phyloP scores from a whole-genome alignment of 1,140 invertebrate species.

The Melanaphis sacchari region DNA sequence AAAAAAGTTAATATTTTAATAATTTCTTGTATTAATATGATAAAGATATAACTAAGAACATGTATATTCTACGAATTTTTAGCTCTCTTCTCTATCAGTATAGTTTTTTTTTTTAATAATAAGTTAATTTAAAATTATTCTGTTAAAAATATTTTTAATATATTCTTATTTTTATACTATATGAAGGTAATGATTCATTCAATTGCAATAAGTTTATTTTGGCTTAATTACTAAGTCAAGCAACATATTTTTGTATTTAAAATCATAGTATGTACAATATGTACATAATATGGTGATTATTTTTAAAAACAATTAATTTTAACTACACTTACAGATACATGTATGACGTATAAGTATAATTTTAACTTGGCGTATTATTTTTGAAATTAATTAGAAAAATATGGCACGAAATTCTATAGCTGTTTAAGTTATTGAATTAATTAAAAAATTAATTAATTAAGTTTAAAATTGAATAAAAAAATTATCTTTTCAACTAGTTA shows the following conservation, averaged over 20 bases:
- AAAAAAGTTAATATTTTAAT: neutral
- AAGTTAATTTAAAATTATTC: neutral
- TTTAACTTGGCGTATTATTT: neutral
- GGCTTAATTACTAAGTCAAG: too few species aligned
- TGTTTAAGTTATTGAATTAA: neutral
- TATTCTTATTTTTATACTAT: neutral
- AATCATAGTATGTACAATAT: too few species aligned
- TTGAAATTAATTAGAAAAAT: neutral
- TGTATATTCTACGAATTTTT: neutral
- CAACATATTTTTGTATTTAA: too few species aligned
- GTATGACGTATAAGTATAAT: too few species aligned
- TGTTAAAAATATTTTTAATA: neutral
- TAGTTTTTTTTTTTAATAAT: neutral
- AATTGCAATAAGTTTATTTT: neutral
- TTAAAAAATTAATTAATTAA: neutral
- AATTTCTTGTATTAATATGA: neutral
- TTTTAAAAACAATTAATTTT: too few species aligned
- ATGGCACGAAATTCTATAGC: neutral
- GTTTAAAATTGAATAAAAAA: neutral
- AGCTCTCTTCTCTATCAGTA: neutral
- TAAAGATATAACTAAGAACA: neutral
- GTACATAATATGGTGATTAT: too few species aligned
- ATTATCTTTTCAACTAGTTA: neutral
- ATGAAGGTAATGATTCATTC: too few species aligned
- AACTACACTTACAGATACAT: too few species aligned